Evolutionary conservation across 1,140 invertebrate species (phyloP).

Genomic region (Zaprionus tsacasi): DNA sequence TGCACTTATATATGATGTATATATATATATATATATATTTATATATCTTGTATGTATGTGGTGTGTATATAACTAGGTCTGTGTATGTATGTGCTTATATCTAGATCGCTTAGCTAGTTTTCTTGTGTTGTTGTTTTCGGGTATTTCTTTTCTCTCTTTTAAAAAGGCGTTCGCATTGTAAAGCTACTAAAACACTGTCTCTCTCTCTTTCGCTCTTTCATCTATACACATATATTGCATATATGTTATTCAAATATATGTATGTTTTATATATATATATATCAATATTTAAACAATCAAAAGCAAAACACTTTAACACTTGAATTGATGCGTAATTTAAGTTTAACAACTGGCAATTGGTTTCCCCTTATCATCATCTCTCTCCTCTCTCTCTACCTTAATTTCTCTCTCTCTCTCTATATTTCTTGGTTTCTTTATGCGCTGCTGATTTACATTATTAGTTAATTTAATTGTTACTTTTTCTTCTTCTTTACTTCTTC

Average conservation of each 20-base stretch:
- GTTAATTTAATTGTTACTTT: slow-evolving; percentile 21
- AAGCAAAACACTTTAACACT: slow-evolving; percentile 56
- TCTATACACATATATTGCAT: slow-evolving; percentile 16
- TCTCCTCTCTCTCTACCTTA: background rate
- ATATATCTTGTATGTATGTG: background rate
- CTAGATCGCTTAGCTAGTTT: slow-evolving; percentile 26
- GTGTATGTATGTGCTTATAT: slow-evolving; percentile 16
- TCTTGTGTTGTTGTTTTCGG: slow-evolving; percentile 23
- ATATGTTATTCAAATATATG: slow-evolving; percentile 23
- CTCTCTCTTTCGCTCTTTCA: background rate
- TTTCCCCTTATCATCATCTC: slow-evolving; percentile 12
- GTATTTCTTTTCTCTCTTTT: slow-evolving; percentile 12
- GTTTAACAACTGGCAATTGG: slow-evolving; percentile 52
- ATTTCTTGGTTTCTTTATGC: slow-evolving; percentile 40
- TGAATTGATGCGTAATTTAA: slow-evolving; percentile 33
- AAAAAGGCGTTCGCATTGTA: slow-evolving; percentile 43
- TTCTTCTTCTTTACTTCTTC: background rate
- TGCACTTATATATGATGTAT: slow-evolving; percentile 3
- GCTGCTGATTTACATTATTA: slow-evolving; percentile 9
- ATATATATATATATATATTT: slow-evolving; percentile 4
- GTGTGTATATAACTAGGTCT: background rate
- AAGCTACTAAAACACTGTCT: slow-evolving; percentile 40
- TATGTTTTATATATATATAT: slow-evolving; percentile 27
- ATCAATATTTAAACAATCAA: slow-evolving; percentile 38
- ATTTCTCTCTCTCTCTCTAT: background rate